phyloP scores from a whole-genome alignment of 2,113 vertebrate species.

The Zosterops lateralis region DNA sequence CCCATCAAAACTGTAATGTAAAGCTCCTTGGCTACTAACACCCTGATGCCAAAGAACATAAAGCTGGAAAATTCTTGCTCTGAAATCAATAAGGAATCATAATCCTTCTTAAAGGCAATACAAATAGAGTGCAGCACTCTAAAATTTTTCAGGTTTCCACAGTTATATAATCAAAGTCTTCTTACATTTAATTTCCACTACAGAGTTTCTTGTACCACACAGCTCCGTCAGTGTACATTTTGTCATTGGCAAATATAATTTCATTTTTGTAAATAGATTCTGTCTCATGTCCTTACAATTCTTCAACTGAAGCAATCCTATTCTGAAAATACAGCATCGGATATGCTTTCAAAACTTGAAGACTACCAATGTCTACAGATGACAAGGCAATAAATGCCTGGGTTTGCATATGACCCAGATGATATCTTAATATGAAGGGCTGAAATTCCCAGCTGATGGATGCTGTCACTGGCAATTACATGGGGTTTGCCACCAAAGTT shows the following conservation, averaged over 20 bases:
- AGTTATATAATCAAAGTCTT: neutral
- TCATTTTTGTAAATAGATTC: neutral
- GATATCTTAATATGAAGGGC: neutral
- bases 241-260: neutral
- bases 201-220: neutral
- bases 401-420: neutral
- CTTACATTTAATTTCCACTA: neutral
- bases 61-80: neutral
- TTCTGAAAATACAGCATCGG: neutral
- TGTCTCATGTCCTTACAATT: neutral
- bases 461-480: no score
- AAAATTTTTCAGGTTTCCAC: neutral
- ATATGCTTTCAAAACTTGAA: neutral
- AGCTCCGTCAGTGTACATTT: neutral
- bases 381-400: neutral
- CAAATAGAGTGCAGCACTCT: neutral
- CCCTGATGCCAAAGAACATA: neutral
- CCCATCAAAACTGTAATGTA: neutral
- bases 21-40: neutral
- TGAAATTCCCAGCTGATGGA: neutral
- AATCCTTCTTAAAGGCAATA: neutral
- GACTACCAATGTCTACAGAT: neutral
- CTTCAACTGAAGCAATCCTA: neutral
- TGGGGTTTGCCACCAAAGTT: neutral
- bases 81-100: neutral